phyloP scores from a whole-genome alignment of 2,888 invertebrate genomes.

The Acanthacorydalis orientalis region DNA sequence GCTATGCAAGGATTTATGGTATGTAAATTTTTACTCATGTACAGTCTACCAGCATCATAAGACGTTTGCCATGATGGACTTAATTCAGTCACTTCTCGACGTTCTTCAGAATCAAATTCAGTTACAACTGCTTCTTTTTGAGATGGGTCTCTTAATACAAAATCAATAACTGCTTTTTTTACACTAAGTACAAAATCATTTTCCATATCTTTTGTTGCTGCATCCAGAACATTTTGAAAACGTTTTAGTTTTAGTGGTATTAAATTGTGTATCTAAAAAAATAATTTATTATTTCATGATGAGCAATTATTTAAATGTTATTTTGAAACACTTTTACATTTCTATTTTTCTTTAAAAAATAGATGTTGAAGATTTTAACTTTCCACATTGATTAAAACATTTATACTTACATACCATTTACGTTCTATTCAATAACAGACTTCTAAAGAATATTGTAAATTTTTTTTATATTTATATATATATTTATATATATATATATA shows the following conservation, averaged over 20 bases:
- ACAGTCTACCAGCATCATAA: conserved; percentile 26
- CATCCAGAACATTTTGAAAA: conserved; percentile 39
- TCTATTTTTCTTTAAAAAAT: too few relatives aligned
- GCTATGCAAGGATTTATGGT: conserved; percentile 68
- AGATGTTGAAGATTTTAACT: too few relatives aligned
- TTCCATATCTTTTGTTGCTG: conserved; percentile 59
- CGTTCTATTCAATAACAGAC: too few relatives aligned
- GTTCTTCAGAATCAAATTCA: conserved; percentile 32
- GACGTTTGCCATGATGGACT: conserved; percentile 51
- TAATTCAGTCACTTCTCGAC: conserved; percentile 39
- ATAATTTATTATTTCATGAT: too few relatives aligned
- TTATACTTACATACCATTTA: too few relatives aligned
- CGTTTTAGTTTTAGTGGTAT: conserved; percentile 44
- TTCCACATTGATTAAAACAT: too few relatives aligned
- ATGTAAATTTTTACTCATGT: conserved; percentile 44
- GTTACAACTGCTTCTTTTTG: conserved; percentile 32
- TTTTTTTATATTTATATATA: too few relatives aligned
- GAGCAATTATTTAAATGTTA: too few relatives aligned
- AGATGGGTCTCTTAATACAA: conserved; percentile 65
- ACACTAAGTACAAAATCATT: conserved; percentile 76
- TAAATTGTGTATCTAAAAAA: conserved; percentile 39
- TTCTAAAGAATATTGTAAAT: too few relatives aligned
- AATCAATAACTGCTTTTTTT: conserved; percentile 85
- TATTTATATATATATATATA: too few relatives aligned
- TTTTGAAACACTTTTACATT: too few relatives aligned